phyloP scores from a whole-genome alignment of 2,888 invertebrate species.

The Mesoligia furuncula region DNA sequence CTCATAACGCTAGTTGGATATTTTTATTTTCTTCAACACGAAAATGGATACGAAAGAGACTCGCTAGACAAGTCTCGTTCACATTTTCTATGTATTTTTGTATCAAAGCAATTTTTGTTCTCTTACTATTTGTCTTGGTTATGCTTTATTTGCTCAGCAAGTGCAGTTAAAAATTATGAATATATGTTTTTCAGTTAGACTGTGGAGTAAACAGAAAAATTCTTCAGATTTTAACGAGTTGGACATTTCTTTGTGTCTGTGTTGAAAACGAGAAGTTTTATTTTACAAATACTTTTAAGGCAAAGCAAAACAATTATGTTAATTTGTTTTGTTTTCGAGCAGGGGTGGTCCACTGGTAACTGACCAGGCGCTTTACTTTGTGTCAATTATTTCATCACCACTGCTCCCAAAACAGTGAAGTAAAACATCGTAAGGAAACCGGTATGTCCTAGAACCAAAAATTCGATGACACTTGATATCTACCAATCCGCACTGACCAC shows the following conservation, averaged over 20 bases:
- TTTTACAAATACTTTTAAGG: neutral
- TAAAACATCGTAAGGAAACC: neutral
- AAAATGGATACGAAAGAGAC: conserved; percentile 46
- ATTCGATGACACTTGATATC: neutral
- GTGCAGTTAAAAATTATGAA: conserved; percentile 5
- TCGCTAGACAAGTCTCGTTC: conserved; percentile 17
- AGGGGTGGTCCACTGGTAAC: neutral
- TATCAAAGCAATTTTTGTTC: conserved; percentile 15
- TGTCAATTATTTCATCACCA: neutral
- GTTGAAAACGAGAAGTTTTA: neutral
- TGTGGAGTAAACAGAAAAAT: neutral
- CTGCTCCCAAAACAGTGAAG: neutral
- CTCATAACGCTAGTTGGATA: conserved; percentile 17
- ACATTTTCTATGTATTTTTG: conserved; percentile 24
- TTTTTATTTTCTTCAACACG: conserved; percentile 40
- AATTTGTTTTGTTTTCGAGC: neutral
- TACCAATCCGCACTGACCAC: neutral
- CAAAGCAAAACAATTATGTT: neutral
- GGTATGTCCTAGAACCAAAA: neutral
- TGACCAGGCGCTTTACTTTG: neutral
- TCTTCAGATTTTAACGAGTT: neutral
- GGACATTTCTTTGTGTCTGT: neutral
- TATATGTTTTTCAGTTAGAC: conserved; percentile 1
- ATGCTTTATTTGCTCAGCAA: conserved; percentile 17
- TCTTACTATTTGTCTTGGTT: neutral